A percentile compares a stretch with the other conserved stretches of the same genome.
Evolutionary conservation across 2,888 invertebrate species (phyloP).

Genomic region (Apamea anceps): DNA sequence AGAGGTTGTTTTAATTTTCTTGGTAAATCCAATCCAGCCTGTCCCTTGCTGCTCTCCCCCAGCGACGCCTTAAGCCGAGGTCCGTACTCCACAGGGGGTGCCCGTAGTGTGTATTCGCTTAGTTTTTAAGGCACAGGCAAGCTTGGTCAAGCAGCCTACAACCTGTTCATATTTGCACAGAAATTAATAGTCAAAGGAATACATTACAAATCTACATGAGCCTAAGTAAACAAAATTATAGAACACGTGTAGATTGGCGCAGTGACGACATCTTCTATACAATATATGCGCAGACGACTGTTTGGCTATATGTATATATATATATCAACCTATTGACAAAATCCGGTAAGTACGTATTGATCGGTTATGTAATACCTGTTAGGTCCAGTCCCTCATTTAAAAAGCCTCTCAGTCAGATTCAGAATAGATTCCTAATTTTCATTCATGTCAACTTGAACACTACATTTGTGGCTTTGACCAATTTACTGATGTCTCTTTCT

Average conservation of each 20-base stretch:
- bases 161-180: too few species aligned
- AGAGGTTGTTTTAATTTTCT: neutral
- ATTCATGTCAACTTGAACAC: neutral
- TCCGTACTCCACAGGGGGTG: too few species aligned
- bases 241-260: constrained; percentile 21
- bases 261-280: constrained; percentile 4
- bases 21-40: too few species aligned
- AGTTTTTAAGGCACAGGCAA: too few species aligned
- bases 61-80: too few species aligned
- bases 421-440: neutral
- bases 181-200: neutral
- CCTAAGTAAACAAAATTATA: constrained; percentile 20
- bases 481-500: neutral
- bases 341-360: constrained; percentile 22
- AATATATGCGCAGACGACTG: constrained; percentile 17
- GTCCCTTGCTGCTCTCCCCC: too few species aligned
- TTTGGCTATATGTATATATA: constrained; percentile 6
- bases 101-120: too few species aligned
- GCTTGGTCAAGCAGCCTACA: too few species aligned
- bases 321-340: constrained; percentile 16
- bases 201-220: neutral
- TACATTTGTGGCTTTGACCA: neutral
- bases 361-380: constrained; percentile 29
- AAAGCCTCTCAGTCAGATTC: constrained; percentile 13
- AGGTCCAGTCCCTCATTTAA: neutral